Evolutionary conservation across 2,888 invertebrate genomes (phyloP).

Genomic region (Azorinus chamasolen): DNA sequence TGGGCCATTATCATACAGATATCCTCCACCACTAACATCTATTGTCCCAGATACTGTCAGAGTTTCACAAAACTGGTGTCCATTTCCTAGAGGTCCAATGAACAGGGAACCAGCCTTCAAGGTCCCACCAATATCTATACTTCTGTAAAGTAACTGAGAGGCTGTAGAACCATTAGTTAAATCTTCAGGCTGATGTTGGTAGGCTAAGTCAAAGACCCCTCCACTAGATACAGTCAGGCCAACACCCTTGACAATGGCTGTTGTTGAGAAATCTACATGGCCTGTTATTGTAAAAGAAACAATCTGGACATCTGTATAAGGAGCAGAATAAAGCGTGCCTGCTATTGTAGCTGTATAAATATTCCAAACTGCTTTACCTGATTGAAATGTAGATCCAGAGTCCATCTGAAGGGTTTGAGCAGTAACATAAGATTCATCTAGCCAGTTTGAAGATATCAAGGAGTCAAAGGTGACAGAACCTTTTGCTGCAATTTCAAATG

Average conservation of each 20-base stretch:
- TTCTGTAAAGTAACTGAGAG: conserved; percentile 51
- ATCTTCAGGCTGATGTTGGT: conserved; percentile 52
- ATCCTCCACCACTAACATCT: conserved; percentile 71
- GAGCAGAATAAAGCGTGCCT: conserved; percentile 51
- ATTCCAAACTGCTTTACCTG: conserved; percentile 58
- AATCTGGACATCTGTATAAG: conserved; percentile 44
- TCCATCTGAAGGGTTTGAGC: conserved; percentile 47
- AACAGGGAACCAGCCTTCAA: conserved; percentile 68
- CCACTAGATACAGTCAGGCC: conserved; percentile 33
- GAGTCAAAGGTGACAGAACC: conserved; percentile 60
- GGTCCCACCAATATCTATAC: conserved; percentile 63
- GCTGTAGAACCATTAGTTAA: conserved; percentile 37
- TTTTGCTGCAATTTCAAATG: conserved; percentile 35
- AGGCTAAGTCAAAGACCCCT: conserved; percentile 63
- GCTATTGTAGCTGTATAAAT: conserved; percentile 34
- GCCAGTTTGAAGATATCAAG: conserved; percentile 41
- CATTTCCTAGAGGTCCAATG: conserved; percentile 27
- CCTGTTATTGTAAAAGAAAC: conserved; percentile 38
- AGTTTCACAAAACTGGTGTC: conserved; percentile 37
- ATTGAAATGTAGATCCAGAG: conserved; percentile 52
- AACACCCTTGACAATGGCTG: conserved; percentile 42
- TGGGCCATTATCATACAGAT: conserved; percentile 65
- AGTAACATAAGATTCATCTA: conserved; percentile 41
- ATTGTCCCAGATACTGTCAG: conserved; percentile 57
- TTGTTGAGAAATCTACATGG: conserved; percentile 46